Evolutionary conservation across 2,113 vertebrate species (phyloP), one percentile per base, ranked within the genome.

Genomic region (Oreochromis tanganicae): DNA sequence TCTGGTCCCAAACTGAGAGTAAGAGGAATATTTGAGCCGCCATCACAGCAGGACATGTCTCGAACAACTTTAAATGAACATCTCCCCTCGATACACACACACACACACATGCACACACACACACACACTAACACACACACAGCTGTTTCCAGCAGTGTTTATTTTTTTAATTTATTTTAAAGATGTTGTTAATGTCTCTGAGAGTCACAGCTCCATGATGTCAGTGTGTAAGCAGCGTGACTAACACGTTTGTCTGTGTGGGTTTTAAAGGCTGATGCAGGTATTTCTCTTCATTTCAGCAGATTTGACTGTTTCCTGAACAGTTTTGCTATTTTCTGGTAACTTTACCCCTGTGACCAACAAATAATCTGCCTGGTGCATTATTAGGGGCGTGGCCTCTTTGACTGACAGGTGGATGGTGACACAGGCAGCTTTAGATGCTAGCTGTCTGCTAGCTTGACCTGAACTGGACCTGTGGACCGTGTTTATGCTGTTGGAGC

Each of bases 51-150:
- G 61, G 56, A 59, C 29, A 66, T 21, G 61, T 6, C 61, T 66
- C 10, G 2, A 66, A n/a, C 5, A 13, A 16, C 10, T 24, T 71
- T 14, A 43, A 24, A 43, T 9, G 7, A 41, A 14, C 36, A 41
- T 43, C 12, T 71, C 36, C 12, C n/a, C 1, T 71, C 34, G 2
- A 7, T 1, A 7, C 48, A 52, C 7, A 52, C 32, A 32, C 5
- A 32, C 52, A 0, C 14, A 1, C 7, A 0, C 14, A 1, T 14
- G 3, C 16, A 1, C 19, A 6, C 9, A 1, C 29, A 6, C 9
- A 2, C 0, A 5, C 9, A 11, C 38, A 4, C 38, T 4, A 1
- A 41, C 38, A 41, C 10, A 41, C 38, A 41, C 38, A 50, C 2
- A 29, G 8, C 48, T 50, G 48, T 9, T 50, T 19, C 48, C 16